phyloP scores from a whole-genome alignment of 53 echinoderm and acorn worm genomes.

The Actinopyga echinites region DNA sequence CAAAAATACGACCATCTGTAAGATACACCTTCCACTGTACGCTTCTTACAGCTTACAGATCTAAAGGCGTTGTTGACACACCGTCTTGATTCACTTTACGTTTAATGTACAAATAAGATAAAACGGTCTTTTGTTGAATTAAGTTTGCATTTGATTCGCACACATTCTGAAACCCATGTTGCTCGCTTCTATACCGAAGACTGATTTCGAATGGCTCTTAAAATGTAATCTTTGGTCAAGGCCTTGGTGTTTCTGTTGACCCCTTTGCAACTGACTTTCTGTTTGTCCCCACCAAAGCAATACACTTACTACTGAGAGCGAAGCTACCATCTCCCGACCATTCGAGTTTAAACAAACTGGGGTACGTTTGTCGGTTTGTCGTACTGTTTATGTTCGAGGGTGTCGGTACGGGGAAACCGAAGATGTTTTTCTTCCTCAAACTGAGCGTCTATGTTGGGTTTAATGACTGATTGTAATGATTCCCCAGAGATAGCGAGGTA shows the following conservation, averaged over 20 bases:
- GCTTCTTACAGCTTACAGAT: neutral
- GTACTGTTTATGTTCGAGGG: constrained; percentile 11
- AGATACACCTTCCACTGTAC: too few species aligned
- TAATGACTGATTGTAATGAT: constrained; percentile 44
- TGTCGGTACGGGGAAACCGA: constrained; percentile 67
- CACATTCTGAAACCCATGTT: constrained; percentile 16
- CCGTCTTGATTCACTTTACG: constrained; percentile 19
- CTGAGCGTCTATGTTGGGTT: constrained; percentile 12
- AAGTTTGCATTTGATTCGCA: neutral
- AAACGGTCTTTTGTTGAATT: neutral
- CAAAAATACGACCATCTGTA: too few species aligned
- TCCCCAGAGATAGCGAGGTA: constrained; percentile 62
- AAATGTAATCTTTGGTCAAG: neutral
- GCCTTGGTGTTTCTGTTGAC: neutral
- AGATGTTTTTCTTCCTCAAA: constrained; percentile 40
- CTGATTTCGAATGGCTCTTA: neutral
- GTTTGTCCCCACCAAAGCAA: neutral
- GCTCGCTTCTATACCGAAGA: neutral
- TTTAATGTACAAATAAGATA: constrained; percentile 14
- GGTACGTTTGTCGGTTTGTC: constrained; percentile 49
- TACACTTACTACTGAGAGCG: neutral
- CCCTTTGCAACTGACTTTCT: constrained; percentile 16
- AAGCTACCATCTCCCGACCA: constrained; percentile 18
- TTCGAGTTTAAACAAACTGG: constrained; percentile 9
- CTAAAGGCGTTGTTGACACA: constrained; percentile 17